phyloP scores from a whole-genome alignment of 2,797 vertebrate genomes.

The Podarcis lilfordi region DNA sequence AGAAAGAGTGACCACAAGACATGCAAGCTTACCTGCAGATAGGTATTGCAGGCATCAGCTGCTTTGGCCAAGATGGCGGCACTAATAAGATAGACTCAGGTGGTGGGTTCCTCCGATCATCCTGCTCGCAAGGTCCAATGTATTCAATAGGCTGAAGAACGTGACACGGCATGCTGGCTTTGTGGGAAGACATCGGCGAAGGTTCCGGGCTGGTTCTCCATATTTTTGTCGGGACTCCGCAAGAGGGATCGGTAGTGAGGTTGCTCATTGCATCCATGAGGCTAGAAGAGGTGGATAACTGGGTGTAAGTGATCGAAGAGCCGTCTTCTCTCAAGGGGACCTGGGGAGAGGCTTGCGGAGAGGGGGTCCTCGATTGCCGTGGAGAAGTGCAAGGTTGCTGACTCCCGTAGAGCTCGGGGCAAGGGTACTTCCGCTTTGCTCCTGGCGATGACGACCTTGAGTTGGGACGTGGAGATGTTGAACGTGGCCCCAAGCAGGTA shows the following conservation, averaged over 20 bases:
- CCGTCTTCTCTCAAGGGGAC: conserved; percentile 81
- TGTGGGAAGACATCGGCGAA: conserved; percentile 84
- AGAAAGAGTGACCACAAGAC: not conserved
- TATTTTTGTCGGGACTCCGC: conserved; percentile 90
- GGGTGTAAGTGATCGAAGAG: conserved; percentile 72
- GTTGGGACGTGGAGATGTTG: conserved; percentile 89
- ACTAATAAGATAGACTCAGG: conserved; percentile 90
- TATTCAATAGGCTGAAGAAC: conserved; percentile 85
- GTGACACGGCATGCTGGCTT: conserved; percentile 79
- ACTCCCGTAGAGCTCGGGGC: conserved; percentile 87
- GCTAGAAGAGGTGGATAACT: conserved; percentile 74
- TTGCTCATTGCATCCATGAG: conserved; percentile 87
- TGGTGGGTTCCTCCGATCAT: conserved; percentile 86
- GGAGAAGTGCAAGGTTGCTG: conserved; percentile 82
- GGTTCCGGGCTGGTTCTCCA: conserved; percentile 90
- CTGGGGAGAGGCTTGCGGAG: conserved; percentile 83
- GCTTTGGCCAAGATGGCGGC: conserved; percentile 92
- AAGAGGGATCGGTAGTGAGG: conserved; percentile 80
- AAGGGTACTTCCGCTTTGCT: conserved; percentile 93
- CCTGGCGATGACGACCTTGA: conserved; percentile 95
- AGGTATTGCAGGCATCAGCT: conserved; percentile 86
- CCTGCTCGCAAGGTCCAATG: conserved; percentile 88
- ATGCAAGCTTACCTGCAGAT: conserved; percentile 88
- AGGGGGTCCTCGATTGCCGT: conserved; percentile 92
- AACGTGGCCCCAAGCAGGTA: conserved; percentile 86